Percentiles rank a stretch among this genome's conserved stretches.
Conservation (phyloP, 2,888 invertebrate genomes). For the Enchytraeus crypticus region DNA sequence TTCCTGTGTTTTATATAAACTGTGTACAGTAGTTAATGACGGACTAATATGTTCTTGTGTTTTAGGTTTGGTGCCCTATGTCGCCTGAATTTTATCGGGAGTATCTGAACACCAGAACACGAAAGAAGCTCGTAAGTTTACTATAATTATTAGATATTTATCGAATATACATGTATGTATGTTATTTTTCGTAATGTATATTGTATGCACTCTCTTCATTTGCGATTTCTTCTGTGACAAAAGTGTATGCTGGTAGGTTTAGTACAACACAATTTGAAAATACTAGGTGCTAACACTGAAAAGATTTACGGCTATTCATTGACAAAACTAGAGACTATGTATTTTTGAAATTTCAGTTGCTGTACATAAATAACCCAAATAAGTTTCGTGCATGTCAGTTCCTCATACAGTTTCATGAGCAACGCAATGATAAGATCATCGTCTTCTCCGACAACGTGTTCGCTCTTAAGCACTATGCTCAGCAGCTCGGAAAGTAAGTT, state of each 20-base stretch:
- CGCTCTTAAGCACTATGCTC: constrained; percentile 91
- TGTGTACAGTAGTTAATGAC: background rate
- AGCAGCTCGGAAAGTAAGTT: constrained; percentile 76
- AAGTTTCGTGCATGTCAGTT: constrained; percentile 96
- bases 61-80: constrained; percentile 88
- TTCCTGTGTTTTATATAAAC: background rate
- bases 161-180: background rate
- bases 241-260: too few relatives aligned
- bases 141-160: background rate
- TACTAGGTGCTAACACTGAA: background rate
- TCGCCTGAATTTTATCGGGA: constrained; percentile 96
- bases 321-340: too few relatives aligned
- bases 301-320: too few relatives aligned
- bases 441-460: constrained; percentile 99
- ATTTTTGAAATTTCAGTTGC: constrained; percentile 51
- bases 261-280: background rate
- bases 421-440: constrained; percentile 94
- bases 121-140: constrained; percentile 65
- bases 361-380: constrained; percentile 98
- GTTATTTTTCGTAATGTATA: background rate
- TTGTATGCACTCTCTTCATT: background rate
- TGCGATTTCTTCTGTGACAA: too few relatives aligned
- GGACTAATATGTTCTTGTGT: constrained; percentile 1
- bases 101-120: constrained; percentile 80
- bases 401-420: constrained; percentile 82